Conservation (phyloP, 2,797 vertebrate genomes). For the Anableps anableps region DNA sequence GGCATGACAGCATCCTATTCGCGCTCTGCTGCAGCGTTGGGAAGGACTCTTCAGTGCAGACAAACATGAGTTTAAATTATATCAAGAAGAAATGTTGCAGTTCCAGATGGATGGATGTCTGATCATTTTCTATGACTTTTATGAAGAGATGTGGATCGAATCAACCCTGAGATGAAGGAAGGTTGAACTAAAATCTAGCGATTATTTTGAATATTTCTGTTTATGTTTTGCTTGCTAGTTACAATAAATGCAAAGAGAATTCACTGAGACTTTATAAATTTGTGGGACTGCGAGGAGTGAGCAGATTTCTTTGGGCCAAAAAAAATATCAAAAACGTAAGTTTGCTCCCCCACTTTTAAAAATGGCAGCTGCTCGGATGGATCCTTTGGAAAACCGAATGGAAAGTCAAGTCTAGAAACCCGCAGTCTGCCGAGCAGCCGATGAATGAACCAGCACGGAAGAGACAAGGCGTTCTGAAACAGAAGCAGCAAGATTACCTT, state of each 20-base stretch:
- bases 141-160: not conserved
- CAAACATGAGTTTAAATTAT: slow-evolving; percentile 3
- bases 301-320: not conserved
- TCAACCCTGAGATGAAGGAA: not conserved
- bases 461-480: not conserved
- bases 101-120: not conserved
- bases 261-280: not conserved
- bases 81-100: not conserved
- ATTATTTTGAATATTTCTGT: not conserved
- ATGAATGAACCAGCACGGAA: not conserved
- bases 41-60: slow-evolving; percentile 1
- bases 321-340: not conserved
- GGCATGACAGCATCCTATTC: slow-evolving; percentile 45
- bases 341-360: not conserved
- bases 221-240: not conserved
- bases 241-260: not conserved
- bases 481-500: slow-evolving; percentile 82
- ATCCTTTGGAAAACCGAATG: not conserved
- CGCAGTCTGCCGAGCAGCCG: not conserved
- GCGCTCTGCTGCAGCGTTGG: not conserved
- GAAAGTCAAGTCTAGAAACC: not conserved
- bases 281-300: not conserved
- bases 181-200: not conserved
- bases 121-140: not conserved
- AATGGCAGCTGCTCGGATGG: not conserved